phyloP scores from a whole-genome alignment of 2,113 vertebrate genomes.

The Elephantulus edwardii region DNA sequence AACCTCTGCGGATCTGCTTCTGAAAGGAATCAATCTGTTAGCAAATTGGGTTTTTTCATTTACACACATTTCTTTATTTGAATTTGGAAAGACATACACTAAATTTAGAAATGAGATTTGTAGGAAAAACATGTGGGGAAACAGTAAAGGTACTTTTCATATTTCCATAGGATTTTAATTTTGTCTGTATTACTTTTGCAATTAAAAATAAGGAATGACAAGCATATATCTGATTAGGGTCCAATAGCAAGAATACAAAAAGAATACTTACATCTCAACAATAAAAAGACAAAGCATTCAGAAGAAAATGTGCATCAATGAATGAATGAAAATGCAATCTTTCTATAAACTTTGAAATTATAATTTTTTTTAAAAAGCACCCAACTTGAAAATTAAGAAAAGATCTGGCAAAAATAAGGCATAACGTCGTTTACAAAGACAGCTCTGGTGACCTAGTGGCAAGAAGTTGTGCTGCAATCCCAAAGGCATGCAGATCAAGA shows the following conservation, averaged over 20 bases:
- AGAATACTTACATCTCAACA: not conserved
- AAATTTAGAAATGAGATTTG: not conserved
- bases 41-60: not conserved
- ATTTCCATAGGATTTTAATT: slow-evolving; percentile 35
- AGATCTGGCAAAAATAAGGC: too few relatives aligned
- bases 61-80: not conserved
- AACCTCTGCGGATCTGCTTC: not conserved
- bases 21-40: not conserved
- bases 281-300: slow-evolving; percentile 1
- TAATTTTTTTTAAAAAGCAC: too few relatives aligned
- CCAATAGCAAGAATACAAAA: slow-evolving; percentile 15
- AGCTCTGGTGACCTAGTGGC: too few relatives aligned
- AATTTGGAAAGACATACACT: not conserved
- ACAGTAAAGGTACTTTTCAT: not conserved
- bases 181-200: not conserved
- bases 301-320: too few relatives aligned
- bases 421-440: too few relatives aligned
- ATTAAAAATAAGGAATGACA: not conserved
- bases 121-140: not conserved
- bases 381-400: not conserved
- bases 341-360: too few relatives aligned
- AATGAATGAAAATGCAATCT: too few relatives aligned
- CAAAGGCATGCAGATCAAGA: not conserved
- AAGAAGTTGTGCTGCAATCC: too few relatives aligned
- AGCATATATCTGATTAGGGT: not conserved